A percentile compares a stretch with the other conserved stretches of the same genome.
Evolutionary conservation across 2,888 invertebrate genomes (phyloP).

Genomic region (Eumerus sabulonum): DNA sequence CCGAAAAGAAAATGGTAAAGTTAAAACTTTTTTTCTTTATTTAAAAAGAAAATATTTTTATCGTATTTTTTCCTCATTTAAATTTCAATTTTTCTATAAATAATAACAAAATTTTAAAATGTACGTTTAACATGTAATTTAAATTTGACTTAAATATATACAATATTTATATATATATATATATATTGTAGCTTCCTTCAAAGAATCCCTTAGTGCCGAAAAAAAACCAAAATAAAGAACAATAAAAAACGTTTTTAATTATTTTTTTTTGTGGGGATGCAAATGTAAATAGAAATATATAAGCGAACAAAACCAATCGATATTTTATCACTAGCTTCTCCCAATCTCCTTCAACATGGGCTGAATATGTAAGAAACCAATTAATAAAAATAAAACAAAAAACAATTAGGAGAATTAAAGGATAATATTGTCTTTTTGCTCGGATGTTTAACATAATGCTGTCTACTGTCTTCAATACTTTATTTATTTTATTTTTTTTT

Average conservation of each 20-base stretch:
- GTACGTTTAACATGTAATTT: conserved; percentile 26
- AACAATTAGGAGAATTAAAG: conserved; percentile 28
- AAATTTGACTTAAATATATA: conserved; percentile 46
- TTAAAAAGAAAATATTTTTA: conserved; percentile 61
- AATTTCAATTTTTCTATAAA: conserved; percentile 36
- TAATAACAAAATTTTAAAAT: conserved; percentile 39
- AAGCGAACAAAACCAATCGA: conserved; percentile 71
- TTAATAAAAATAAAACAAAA: conserved; percentile 35
- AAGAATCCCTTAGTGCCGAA: conserved; percentile 59
- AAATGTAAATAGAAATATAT: conserved; percentile 70
- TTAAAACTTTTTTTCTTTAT: conserved; percentile 63
- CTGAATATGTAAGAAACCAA: conserved; percentile 19
- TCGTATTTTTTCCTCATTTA: conserved; percentile 32
- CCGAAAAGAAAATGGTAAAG: conserved; percentile 69
- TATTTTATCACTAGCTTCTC: conserved; percentile 72
- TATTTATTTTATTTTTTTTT: conserved; percentile 31
- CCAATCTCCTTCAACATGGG: conserved; percentile 34
- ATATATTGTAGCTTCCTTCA: conserved; percentile 54
- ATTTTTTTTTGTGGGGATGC: conserved; percentile 73
- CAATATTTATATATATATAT: conserved; percentile 41
- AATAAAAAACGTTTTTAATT: conserved; percentile 56
- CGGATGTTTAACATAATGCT: conserved; percentile 77
- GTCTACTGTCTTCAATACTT: conserved; percentile 73
- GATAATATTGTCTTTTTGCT: conserved; percentile 72
- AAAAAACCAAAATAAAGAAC: conserved; percentile 18